Conservation (phyloP, 2,797 vertebrate species). For the Petrocephalus sullivani region DNA sequence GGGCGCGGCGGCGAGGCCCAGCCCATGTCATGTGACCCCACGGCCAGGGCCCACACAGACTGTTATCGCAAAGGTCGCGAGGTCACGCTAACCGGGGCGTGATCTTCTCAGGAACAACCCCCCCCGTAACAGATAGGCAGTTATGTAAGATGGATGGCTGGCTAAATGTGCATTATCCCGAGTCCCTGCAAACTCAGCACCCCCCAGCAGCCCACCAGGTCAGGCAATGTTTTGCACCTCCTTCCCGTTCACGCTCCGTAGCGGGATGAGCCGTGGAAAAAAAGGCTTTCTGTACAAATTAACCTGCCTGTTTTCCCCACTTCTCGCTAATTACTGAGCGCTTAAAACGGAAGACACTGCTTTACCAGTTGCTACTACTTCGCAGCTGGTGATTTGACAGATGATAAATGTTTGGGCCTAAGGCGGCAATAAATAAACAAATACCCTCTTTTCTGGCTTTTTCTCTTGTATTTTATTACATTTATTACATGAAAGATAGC, state of each 20-base stretch:
- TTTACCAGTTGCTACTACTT: not conserved
- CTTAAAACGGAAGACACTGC: not conserved
- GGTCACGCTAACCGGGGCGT: not conserved
- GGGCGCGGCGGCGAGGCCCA: not conserved
- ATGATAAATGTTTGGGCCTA: slow-evolving; percentile 18
- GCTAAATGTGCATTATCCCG: not conserved
- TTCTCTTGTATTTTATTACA: not conserved
- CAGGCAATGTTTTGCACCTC: not conserved
- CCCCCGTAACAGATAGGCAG: not conserved
- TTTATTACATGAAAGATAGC: not conserved
- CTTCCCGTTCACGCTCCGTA: not conserved
- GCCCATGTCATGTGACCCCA: not conserved
- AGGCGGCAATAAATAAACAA: slow-evolving; percentile 15
- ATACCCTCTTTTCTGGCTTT: not conserved
- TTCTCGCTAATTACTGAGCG: not conserved
- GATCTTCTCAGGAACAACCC: not conserved
- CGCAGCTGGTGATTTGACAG: slow-evolving; percentile 5
- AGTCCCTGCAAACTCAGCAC: not conserved
- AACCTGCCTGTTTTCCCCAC: not conserved
- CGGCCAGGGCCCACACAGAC: not conserved
- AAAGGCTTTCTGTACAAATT: not conserved
- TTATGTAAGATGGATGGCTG: not conserved
- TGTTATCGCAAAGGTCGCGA: not conserved
- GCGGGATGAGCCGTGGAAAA: not conserved
- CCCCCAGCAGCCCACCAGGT: not conserved